A percentile compares a stretch with the other conserved stretches of the same genome.
Conservation (phyloP, 2,888 invertebrate genomes). For the Palloptera scutellata region DNA sequence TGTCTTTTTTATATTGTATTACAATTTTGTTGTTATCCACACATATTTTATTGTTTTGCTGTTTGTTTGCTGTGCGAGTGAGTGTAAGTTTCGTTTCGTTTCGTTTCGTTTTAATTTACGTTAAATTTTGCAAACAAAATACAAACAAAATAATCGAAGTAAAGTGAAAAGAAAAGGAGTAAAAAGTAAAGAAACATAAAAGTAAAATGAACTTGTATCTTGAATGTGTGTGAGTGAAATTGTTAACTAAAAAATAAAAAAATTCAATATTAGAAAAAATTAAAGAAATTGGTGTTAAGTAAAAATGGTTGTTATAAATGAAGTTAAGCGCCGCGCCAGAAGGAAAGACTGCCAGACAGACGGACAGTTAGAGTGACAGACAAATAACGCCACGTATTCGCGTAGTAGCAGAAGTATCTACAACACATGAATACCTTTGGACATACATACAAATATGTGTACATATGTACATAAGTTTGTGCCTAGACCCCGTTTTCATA, state of each 20-base stretch:
- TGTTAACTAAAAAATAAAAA: background rate
- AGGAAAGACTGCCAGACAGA: too few species aligned
- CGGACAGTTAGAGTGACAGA: too few species aligned
- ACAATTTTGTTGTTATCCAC: slow-evolving; percentile 24
- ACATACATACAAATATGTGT: background rate
- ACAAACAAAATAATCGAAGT: too few species aligned
- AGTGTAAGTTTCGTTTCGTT: slow-evolving; percentile 10
- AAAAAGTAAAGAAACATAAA: background rate
- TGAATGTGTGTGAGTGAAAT: background rate
- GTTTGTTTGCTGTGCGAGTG: slow-evolving; percentile 19
- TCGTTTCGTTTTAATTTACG: slow-evolving; percentile 16
- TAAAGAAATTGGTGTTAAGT: background rate
- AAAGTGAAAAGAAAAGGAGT: too few species aligned
- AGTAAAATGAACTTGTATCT: background rate
- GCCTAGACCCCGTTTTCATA: background rate
- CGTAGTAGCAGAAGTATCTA: background rate
- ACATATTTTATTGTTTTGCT: slow-evolving; percentile 20
- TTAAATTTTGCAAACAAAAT: slow-evolving; percentile 8
- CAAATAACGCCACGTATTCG: slow-evolving; percentile 21
- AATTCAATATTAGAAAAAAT: background rate
- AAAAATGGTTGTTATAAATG: slow-evolving; percentile 14
- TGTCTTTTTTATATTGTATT: slow-evolving; percentile 14
- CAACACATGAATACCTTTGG: background rate
- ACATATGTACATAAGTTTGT: slow-evolving; percentile 1
- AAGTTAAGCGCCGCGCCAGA: background rate